A percentile compares a stretch with the other conserved stretches of the same genome.
Evolutionary conservation across 2,797 vertebrate genomes (phyloP).

Genomic region (Yasuhikotakia modesta): DNA sequence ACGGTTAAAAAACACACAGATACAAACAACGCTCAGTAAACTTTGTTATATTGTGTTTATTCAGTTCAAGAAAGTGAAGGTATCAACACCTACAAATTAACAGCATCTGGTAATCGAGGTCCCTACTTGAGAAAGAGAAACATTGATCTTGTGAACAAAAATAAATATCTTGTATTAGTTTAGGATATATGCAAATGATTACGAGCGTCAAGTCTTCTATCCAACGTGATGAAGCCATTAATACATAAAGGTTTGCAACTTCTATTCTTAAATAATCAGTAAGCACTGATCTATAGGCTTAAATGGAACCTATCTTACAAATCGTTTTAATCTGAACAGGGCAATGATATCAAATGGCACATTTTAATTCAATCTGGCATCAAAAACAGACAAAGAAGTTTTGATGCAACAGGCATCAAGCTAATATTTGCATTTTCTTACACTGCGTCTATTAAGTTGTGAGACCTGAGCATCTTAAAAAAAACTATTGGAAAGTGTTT

Average conservation of each 20-base stretch:
- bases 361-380: conserved; percentile 54
- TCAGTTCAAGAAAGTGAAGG: conserved; percentile 61
- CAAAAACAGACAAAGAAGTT: conserved; percentile 54
- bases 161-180: conserved; percentile 64
- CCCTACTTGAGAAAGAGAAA: conserved; percentile 61
- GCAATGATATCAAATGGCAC: conserved; percentile 67
- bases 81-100: conserved; percentile 64
- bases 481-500: conserved; percentile 31
- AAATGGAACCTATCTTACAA: conserved; percentile 58
- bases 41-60: conserved; percentile 58
- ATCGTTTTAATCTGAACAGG: conserved; percentile 52
- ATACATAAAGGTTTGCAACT: conserved; percentile 55
- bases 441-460: conserved; percentile 56
- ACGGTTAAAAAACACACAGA: not conserved
- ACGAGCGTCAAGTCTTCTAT: conserved; percentile 51
- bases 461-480: conserved; percentile 60
- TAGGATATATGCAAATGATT: conserved; percentile 69
- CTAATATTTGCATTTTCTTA: conserved; percentile 48
- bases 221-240: conserved; percentile 56
- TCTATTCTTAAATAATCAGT: conserved; percentile 54
- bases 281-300: conserved; percentile 56
- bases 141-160: conserved; percentile 62
- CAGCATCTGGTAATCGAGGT: conserved; percentile 57
- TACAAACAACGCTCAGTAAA: conserved; percentile 24
- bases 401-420: conserved; percentile 65